Conservation (phyloP, 2,113 vertebrate genomes). For the Paedocypris sp. region DNA sequence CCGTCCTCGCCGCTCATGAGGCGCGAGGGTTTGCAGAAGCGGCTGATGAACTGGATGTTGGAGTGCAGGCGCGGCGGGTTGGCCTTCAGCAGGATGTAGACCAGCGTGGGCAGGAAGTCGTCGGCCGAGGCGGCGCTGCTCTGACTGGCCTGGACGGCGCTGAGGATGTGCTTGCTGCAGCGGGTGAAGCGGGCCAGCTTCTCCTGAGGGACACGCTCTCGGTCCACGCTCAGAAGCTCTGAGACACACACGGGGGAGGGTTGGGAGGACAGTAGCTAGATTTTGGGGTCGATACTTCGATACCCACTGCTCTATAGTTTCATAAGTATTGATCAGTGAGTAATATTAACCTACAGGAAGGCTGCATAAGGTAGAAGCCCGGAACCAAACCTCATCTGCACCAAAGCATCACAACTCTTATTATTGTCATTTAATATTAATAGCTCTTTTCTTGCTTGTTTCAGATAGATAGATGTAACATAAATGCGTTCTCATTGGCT, state of each 20-base stretch:
- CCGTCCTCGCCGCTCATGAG: conserved; percentile 94
- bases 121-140: conserved; percentile 87
- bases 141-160: conserved; percentile 82
- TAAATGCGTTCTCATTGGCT: too few species aligned
- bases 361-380: too few species aligned
- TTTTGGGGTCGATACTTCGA: too few species aligned
- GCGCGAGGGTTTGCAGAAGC: conserved; percentile 88
- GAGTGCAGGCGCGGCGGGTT: conserved; percentile 93
- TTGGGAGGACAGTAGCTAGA: too few species aligned
- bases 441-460: too few species aligned
- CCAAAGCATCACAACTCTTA: too few species aligned
- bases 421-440: too few species aligned
- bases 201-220: conserved; percentile 82
- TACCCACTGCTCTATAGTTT: too few species aligned
- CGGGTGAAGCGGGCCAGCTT: conserved; percentile 83
- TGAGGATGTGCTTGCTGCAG: conserved; percentile 95
- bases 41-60: conserved; percentile 96
- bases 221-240: conserved; percentile 96
- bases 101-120: conserved; percentile 90
- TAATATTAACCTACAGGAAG: too few species aligned
- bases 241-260: too few species aligned
- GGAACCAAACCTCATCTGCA: too few species aligned
- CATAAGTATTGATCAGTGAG: neutral
- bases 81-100: conserved; percentile 89
- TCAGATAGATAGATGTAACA: too few species aligned